A percentile compares a stretch with the other conserved stretches of the same genome.
These are phyloP conservation scores for Rhopalosiphum maidis DNA, from an alignment of 1,140 invertebrate genomes.

Conservation along the genomic window DNA sequence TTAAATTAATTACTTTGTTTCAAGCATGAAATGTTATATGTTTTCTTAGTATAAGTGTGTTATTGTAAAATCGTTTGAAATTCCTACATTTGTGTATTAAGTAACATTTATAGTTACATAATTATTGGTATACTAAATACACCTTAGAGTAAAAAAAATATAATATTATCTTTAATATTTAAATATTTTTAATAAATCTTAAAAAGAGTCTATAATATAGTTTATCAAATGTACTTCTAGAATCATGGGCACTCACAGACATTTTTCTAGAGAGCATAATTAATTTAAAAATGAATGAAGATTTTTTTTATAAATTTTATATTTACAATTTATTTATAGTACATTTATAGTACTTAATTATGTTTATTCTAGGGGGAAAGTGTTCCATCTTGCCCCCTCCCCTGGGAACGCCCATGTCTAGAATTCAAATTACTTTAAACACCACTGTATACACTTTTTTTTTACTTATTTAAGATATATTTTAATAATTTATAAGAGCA, in stretches of 20 bases:
- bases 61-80: neutral
- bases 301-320: no score
- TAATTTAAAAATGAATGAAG: no score
- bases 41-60: neutral
- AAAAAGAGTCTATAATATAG: neutral
- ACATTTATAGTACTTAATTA: no score
- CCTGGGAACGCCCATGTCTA: no score
- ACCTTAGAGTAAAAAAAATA: neutral
- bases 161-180: neutral
- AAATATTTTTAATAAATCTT: neutral
- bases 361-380: no score
- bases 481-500: neutral
- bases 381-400: no score
- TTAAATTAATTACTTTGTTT: slow-evolving; percentile 11
- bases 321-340: no score
- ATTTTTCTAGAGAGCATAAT: no score
- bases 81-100: neutral
- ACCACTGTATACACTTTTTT: neutral
- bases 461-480: neutral
- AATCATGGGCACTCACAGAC: no score
- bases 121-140: neutral
- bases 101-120: neutral
- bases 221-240: no score
- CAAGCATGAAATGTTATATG: neutral
- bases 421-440: neutral